These are phyloP conservation scores for Ornithoptera alexandrae DNA, from an alignment of 2,888 invertebrate species.

Conservation along the genomic window DNA sequence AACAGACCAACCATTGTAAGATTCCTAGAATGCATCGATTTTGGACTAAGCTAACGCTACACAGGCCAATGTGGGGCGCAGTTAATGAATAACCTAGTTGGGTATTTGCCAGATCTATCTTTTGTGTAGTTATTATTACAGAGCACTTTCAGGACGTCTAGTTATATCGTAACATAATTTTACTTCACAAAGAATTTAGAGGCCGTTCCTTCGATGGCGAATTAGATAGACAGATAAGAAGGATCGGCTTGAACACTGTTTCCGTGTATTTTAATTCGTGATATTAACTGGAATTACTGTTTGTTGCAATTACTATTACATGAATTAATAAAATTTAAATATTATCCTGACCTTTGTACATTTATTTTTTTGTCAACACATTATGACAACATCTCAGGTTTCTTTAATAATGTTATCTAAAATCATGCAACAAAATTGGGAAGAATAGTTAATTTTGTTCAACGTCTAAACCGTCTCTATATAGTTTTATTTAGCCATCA, in stretches of 20 bases:
- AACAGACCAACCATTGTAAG: no score
- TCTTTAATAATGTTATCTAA: neutral
- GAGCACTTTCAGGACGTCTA: neutral
- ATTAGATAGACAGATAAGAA: neutral
- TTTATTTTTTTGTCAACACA: neutral
- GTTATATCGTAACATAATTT: neutral
- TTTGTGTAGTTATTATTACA: slow-evolving; percentile 2
- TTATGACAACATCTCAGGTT: no score
- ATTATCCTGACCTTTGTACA: neutral
- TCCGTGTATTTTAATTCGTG: neutral
- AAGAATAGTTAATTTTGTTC: neutral
- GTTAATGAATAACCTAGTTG: slow-evolving; percentile 16
- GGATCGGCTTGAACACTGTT: neutral
- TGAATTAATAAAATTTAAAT: neutral
- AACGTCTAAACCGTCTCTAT: slow-evolving; percentile 22
- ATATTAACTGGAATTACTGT: neutral
- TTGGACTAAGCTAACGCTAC: neutral
- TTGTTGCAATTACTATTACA: no score
- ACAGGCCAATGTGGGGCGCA: slow-evolving; percentile 5
- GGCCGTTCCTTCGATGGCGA: neutral
- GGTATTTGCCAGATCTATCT: slow-evolving; percentile 3
- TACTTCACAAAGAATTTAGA: neutral
- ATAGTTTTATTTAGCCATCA: slow-evolving; percentile 72
- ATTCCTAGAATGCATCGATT: no score
- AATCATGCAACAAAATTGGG: neutral